Evolutionary conservation across 2,113 vertebrate species (phyloP).

Genomic region (Phasianus colchicus): DNA sequence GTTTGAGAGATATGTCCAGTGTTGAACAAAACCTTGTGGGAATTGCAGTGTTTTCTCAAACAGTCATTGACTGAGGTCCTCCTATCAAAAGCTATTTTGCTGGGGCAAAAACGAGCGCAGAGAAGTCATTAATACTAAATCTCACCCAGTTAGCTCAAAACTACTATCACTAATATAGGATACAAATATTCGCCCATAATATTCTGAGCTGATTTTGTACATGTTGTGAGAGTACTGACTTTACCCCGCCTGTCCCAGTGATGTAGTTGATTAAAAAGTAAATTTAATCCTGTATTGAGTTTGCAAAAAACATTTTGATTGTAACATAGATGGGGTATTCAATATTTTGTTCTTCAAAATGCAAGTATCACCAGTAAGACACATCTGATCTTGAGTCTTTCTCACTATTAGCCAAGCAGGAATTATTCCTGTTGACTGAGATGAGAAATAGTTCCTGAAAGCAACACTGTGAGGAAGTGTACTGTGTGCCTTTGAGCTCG

Average conservation of each 20-base stretch:
- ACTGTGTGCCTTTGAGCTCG: not conserved
- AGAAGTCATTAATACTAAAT: not conserved
- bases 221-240: not conserved
- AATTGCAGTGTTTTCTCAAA: not conserved
- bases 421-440: not conserved
- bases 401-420: not conserved
- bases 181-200: not conserved
- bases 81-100: conserved; percentile 5
- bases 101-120: not conserved
- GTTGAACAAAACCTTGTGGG: not conserved
- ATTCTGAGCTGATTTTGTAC: not conserved
- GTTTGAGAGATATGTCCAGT: not conserved
- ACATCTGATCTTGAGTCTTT: not conserved
- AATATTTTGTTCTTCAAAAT: not conserved
- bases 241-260: not conserved
- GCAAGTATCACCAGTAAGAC: not conserved
- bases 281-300: not conserved
- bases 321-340: not conserved
- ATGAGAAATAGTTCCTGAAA: not conserved
- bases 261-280: not conserved
- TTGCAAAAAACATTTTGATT: not conserved
- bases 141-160: not conserved
- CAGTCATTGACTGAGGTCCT: not conserved
- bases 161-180: not conserved
- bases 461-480: not conserved